Conservation (phyloP, 2,113 vertebrate species). For the Myrmecobius fasciatus region DNA sequence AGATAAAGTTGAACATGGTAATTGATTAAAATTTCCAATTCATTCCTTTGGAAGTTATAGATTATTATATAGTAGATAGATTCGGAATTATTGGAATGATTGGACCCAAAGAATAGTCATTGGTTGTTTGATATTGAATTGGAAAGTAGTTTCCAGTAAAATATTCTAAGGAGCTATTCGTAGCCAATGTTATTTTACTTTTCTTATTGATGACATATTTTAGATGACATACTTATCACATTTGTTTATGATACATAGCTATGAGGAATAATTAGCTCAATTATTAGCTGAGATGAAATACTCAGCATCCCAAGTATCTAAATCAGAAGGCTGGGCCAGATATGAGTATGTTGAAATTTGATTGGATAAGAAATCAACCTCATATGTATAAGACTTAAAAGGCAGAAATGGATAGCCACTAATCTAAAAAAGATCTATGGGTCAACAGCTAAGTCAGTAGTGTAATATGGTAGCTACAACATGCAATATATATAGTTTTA, state of each 20-base stretch:
- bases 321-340: not conserved
- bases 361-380: not conserved
- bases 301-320: not conserved
- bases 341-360: not conserved
- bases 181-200: not conserved
- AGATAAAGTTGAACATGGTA: not conserved
- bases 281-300: not conserved
- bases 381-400: not conserved
- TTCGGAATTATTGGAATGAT: not conserved
- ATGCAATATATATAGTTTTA: not conserved
- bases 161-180: not conserved
- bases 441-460: not conserved
- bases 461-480: not conserved
- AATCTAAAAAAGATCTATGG: not conserved
- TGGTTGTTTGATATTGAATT: not conserved
- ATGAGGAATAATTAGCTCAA: not conserved
- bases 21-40: not conserved
- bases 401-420: not conserved
- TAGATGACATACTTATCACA: not conserved
- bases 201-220: not conserved
- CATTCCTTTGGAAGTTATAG: not conserved
- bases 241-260: not conserved
- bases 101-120: not conserved
- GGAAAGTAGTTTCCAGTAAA: not conserved
- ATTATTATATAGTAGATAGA: not conserved